Percentiles rank a stretch among this genome's conserved stretches.
Evolutionary conservation across 2,888 invertebrate genomes (phyloP).

Genomic region (Drosophila subsilvestris): DNA sequence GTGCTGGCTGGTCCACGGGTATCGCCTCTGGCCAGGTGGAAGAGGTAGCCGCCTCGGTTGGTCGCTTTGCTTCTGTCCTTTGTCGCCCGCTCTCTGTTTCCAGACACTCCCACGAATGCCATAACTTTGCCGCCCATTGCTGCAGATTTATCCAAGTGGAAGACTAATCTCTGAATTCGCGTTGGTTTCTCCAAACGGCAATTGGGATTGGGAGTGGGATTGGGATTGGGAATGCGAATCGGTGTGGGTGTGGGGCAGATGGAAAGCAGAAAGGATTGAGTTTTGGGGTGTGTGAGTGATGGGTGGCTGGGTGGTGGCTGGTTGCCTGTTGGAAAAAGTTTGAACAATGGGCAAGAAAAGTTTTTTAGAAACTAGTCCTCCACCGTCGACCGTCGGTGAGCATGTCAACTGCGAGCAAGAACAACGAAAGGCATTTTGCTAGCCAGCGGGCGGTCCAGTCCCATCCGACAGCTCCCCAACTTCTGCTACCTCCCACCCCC

Average conservation of each 20-base stretch:
- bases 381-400: slow-evolving; percentile 58
- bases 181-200: slow-evolving; percentile 1
- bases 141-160: slow-evolving; percentile 78
- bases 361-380: slow-evolving; percentile 71
- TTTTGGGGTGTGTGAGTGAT: background rate
- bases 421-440: slow-evolving; percentile 64
- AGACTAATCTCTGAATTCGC: slow-evolving; percentile 78
- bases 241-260: background rate
- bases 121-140: slow-evolving; percentile 69
- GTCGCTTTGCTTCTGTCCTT: slow-evolving; percentile 43
- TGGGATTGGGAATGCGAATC: slow-evolving; percentile 11
- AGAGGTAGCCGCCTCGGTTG: slow-evolving; percentile 29
- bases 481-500: background rate
- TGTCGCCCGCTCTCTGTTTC: background rate
- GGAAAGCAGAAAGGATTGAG: background rate
- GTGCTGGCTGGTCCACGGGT: slow-evolving; percentile 1
- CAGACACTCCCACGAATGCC: slow-evolving; percentile 36
- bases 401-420: slow-evolving; percentile 73
- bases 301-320: background rate
- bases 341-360: slow-evolving; percentile 74
- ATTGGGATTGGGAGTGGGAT: slow-evolving; percentile 7
- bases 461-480: background rate
- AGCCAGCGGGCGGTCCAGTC: slow-evolving; percentile 57
- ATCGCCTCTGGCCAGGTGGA: slow-evolving; percentile 56
- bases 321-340: slow-evolving; percentile 54